Base-by-base conservation (phyloP, 1,140 invertebrate species). In the Monomorium pharaonis region DNA sequence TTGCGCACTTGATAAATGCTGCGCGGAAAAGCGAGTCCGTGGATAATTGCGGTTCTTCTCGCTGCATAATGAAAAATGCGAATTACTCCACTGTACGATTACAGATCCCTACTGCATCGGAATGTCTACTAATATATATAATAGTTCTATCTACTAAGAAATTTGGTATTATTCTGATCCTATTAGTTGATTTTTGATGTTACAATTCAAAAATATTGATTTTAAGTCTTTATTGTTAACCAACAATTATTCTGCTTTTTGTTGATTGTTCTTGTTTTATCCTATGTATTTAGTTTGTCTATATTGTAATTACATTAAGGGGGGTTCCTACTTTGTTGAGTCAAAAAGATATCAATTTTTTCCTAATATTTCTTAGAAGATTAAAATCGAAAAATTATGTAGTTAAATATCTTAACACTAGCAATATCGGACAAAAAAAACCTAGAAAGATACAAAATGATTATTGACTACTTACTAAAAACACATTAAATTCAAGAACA, bases 1-100 rank as follows among this genome's bases (percentile, higher is more conserved):
- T 86, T 83, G 67, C 70, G 81, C 70, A 83, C 67, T 88, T 92
- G 88, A 93, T 92, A 91, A 93, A 92, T 91, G 86, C 69, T 70
- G 33, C 65, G 76, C 60, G 51, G 83, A 77, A 85, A 89, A 84
- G 74, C 47, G 84, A 74, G 54, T 51, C 85, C 65, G 63, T 54
- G 30, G 60, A 87, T 91, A 92, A 92, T 89, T 88, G 84, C 65
- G 72, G 74, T 74, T 56, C 63, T 47, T 85, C 62, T 67, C 30
- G 12, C 18, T 65, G 77, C 58, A 47, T 86, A 87, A 90, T 84
- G 84, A 90, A 90, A 89, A 88, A 86, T 87, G 70, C 70, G 69
- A 87, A 86, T 87, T 86, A 86, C 70, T 58, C 24, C n/a, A 60
- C 74, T 75, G 51, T 21, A 47, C 30, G 37, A 70, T 44, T 49